Base-by-base conservation (phyloP, 2,797 vertebrate genomes). In the Melopsittacus undulatus region DNA sequence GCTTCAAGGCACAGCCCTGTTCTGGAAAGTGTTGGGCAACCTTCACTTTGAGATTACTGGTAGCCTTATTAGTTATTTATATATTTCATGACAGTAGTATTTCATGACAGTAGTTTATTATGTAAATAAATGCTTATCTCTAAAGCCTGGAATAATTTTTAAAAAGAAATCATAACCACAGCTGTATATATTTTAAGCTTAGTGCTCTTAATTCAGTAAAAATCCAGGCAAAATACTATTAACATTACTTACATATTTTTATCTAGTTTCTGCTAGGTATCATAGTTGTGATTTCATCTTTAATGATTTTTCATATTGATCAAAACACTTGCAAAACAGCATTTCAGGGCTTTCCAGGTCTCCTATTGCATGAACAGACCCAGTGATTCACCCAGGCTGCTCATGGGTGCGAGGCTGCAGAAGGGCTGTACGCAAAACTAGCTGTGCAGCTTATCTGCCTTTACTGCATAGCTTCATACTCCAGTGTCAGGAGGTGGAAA, bases 71-170 rank as follows among this genome's bases (percentile, higher is more conserved):
- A 80, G 24, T 54, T 63, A 26, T 42, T 22, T 45, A 14, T 30
- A 22, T 70, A 40, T 29, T 75, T 77, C 36, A 68, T 79, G 34
- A 20, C 74, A 84, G 51, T n/a, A 91, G 10, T 75, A 40, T 29
- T 75, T 77, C 36, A 68, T 79, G 34, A 20, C 74, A 84, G 54
- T n/a, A 91, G 10, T 75, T 95, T 86, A 48, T 91, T 85, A 75
- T 73, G 49, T 91, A 95, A 94, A 92, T 73, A 85, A 32, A 48
- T 78, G 27, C 57, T 89, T 92, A 83, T 78, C 40, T 89, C 43
- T 86, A 69, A 94, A 87, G 45, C 32, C 38, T 94, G 68, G 61
- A 84, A 94, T 83, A 21, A 48, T 67, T 86, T 94, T 40, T 3
- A 23, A 75, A 94, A 92, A 79, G 34, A 52, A 89, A 83, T 48